Evolutionary conservation across 2,888 invertebrate genomes (phyloP), one percentile per base, ranked within the genome.

Genomic region (Idaea biselata): DNA sequence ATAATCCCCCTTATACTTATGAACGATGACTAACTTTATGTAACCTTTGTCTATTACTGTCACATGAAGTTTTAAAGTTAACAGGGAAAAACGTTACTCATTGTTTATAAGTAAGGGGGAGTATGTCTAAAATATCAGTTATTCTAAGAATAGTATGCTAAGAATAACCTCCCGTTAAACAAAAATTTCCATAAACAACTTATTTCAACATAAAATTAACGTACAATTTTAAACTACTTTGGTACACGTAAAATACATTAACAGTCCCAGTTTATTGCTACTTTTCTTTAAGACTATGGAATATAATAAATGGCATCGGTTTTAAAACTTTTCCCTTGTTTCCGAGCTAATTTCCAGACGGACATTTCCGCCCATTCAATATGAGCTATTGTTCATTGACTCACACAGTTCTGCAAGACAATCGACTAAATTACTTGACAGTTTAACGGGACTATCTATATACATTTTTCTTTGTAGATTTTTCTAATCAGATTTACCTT

Each of bases 361-460:
- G 88, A 91, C 91, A 89, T 89, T 91, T 92, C 91, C 91, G 91
- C 80, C 90, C 91, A 92, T 92, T 92, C 90, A 91, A 85, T 91
- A 91, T 91, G 88, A 91, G 78, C 92, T 88, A 91, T 91, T 90
- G 91, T 92, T 88, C 89, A 91, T 90, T 86, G 88, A 83, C 84
- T 76, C 80, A 82, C 78, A 82, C 78, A 84, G 82, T 84, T 87
- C 86, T 81, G 86, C 82, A 83, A 90, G 83, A 91, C 91, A 88
- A 90, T 90, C 86, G 89, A 82, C 86, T 79, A 84, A 90, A 87
- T 88, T 88, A 80, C 77, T 77, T 77, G 71, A 70, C 72, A 70
- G 75, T 84, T 83, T 84, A 89, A 86, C 88, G 84, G 87, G 72
- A 82, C 83, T 62, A 67, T 69, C 70, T 68, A 66, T 68, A 67